A percentile compares a stretch with the other conserved stretches of the same genome.
Conservation (phyloP, 64 coral and sea anemone species). For the Anthopleura sola region DNA sequence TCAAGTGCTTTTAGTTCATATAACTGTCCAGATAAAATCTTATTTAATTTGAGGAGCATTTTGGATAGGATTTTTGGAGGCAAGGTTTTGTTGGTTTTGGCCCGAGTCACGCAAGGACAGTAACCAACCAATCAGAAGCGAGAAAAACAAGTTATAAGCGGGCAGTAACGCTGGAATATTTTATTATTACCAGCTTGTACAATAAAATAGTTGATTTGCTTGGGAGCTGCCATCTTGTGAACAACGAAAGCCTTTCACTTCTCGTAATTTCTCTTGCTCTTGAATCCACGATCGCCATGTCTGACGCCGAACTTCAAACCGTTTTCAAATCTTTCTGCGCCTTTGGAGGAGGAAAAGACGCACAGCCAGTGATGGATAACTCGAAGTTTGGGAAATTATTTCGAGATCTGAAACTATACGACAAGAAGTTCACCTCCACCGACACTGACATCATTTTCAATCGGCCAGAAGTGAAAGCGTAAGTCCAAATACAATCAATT, state of each 20-base stretch:
- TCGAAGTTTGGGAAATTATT: constrained; percentile 86
- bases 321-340: constrained; percentile 84
- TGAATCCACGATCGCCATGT: constrained; percentile 34
- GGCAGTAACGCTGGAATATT: background rate
- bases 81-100: background rate
- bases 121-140: constrained; percentile 8
- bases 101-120: background rate
- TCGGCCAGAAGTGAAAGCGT: constrained; percentile 89
- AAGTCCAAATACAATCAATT: background rate
- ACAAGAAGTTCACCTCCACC: constrained; percentile 76
- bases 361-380: constrained; percentile 69
- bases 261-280: background rate
- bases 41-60: background rate
- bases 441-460: constrained; percentile 93
- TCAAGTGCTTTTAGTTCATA: background rate
- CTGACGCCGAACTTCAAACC: constrained; percentile 46
- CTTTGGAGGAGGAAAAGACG: constrained; percentile 74
- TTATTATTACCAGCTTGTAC: background rate
- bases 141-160: background rate
- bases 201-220: background rate
- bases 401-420: constrained; percentile 76
- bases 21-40: background rate
- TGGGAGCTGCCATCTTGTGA: background rate
- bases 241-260: background rate
- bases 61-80: background rate